Conservation (phyloP, 2,888 invertebrate species). For the Nephrotoma guestfalica region DNA sequence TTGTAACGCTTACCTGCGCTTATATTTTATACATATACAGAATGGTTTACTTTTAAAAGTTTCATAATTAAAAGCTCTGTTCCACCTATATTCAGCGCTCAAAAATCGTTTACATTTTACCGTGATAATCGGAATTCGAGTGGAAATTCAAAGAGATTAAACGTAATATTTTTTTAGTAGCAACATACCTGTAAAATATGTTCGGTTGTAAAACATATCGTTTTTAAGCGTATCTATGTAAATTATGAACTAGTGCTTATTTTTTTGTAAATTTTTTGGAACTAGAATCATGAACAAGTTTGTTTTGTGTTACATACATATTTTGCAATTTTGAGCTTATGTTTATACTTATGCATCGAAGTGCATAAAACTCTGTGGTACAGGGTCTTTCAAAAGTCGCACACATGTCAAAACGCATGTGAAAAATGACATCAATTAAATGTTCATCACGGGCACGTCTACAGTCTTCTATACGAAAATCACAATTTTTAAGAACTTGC, state of each 20-base stretch:
- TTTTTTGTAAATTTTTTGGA: background rate
- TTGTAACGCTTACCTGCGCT: background rate
- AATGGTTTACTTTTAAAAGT: background rate
- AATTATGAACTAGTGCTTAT: background rate
- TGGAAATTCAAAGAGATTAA: background rate
- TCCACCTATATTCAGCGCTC: background rate
- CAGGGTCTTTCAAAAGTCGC: too few species aligned
- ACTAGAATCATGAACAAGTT: background rate
- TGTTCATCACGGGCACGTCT: too few species aligned
- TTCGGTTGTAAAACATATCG: background rate
- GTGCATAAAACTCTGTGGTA: background rate
- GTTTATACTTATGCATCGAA: background rate
- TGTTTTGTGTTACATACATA: background rate
- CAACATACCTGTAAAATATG: background rate
- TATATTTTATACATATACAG: background rate
- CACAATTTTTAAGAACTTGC: too few species aligned
- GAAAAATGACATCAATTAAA: too few species aligned
- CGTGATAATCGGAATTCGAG: background rate
- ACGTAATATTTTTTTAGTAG: background rate
- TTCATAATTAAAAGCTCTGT: background rate
- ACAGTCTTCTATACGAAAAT: too few species aligned
- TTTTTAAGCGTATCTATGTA: background rate
- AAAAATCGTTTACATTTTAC: background rate
- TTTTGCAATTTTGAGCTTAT: background rate
- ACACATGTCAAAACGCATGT: too few species aligned